Conservation (phyloP, 2,888 invertebrate species). For the Drosophila trichaetosa region DNA sequence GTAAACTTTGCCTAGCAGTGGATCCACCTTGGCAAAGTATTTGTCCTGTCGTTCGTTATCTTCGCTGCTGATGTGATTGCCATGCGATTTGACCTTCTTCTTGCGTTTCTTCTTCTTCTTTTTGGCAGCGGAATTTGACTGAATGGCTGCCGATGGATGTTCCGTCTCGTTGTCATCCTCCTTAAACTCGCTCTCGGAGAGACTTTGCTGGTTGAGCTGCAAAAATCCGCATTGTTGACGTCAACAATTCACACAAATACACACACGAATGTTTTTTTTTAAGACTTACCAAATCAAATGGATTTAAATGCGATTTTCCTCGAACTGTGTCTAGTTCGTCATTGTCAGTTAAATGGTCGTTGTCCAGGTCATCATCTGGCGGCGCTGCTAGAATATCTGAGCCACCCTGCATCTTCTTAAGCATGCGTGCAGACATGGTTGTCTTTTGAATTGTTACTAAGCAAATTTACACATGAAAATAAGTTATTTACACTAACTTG, state of each 20-base stretch:
- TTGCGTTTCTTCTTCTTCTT: conserved; percentile 88
- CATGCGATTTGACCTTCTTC: conserved; percentile 86
- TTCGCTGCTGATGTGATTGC: conserved; percentile 87
- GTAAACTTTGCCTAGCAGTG: conserved; percentile 79
- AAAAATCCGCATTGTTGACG: not conserved
- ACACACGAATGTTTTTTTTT: conserved; percentile 1
- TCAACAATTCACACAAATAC: not conserved
- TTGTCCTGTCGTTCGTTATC: conserved; percentile 86
- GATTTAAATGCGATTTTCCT: conserved; percentile 88
- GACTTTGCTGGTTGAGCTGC: conserved; percentile 88
- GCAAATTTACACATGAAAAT: conserved; percentile 48
- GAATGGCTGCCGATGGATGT: conserved; percentile 85
- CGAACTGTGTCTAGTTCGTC: conserved; percentile 86
- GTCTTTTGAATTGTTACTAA: conserved; percentile 28
- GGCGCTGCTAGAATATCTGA: conserved; percentile 85
- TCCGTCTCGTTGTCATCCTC: conserved; percentile 89
- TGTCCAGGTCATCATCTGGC: conserved; percentile 82
- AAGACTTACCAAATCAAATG: conserved; percentile 89
- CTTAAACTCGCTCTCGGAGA: conserved; percentile 89
- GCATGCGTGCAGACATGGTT: conserved; percentile 88
- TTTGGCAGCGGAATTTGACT: conserved; percentile 86
- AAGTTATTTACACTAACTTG: conserved; percentile 47
- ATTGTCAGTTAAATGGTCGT: conserved; percentile 86
- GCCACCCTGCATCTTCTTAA: conserved; percentile 88
- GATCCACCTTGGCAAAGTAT: conserved; percentile 81